Conservation (phyloP, 2,113 vertebrate species). For the Podarcis cretensis region DNA sequence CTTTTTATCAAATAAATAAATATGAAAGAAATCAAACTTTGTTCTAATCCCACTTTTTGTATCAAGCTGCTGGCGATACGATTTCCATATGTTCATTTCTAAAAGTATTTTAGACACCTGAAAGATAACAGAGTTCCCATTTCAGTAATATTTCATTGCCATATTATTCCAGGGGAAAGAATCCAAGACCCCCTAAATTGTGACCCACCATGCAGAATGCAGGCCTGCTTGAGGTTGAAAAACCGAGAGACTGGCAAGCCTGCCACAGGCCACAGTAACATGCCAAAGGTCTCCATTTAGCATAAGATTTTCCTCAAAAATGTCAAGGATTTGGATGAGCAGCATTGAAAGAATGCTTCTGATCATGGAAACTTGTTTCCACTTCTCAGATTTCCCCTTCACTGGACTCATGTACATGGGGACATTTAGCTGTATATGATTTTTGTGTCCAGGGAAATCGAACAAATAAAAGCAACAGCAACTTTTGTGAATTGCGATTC, state of each 20-base stretch:
- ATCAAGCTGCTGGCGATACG: too few species aligned
- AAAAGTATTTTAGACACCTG: too few species aligned
- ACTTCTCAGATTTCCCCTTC: not conserved
- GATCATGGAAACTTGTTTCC: not conserved
- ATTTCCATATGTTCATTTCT: too few species aligned
- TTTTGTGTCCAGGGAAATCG: not conserved
- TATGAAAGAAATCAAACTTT: too few species aligned
- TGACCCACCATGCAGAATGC: not conserved
- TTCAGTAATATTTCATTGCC: too few species aligned
- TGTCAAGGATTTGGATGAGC: not conserved
- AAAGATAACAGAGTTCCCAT: too few species aligned
- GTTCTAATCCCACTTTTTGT: too few species aligned
- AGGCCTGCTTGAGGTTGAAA: not conserved
- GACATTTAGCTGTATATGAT: too few species aligned
- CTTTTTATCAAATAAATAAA: too few species aligned
- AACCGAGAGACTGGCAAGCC: not conserved
- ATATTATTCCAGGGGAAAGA: not conserved
- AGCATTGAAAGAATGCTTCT: not conserved
- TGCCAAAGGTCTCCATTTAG: not conserved
- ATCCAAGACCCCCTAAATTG: not conserved
- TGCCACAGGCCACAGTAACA: not conserved
- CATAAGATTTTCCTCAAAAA: not conserved
- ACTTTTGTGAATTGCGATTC: not conserved
- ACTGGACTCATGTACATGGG: not conserved
- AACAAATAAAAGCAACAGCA: not conserved